A percentile compares a stretch with the other conserved stretches of the same genome.
Evolutionary conservation across 92 coral and sea anemone species (phyloP).

Genomic region (Palythoa heliodiscus): DNA sequence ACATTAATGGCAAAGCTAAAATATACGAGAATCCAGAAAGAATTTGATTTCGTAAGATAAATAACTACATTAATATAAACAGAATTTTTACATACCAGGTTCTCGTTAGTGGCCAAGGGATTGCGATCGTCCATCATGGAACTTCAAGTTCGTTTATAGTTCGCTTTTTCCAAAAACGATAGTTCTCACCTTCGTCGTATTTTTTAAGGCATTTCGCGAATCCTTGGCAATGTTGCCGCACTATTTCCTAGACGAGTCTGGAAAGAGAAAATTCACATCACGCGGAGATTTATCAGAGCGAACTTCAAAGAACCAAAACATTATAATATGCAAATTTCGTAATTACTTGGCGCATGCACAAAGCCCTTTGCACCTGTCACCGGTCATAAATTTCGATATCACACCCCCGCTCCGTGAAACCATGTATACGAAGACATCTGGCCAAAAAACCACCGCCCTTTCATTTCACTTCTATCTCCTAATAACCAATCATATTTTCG

Average conservation of each 20-base stretch:
- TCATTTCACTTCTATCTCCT: background rate
- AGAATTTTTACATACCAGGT: constrained; percentile 76
- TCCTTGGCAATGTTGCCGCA: background rate
- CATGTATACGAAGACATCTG: constrained; percentile 22
- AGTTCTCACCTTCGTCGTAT: background rate
- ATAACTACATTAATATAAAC: constrained; percentile 18
- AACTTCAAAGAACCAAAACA: constrained; percentile 36
- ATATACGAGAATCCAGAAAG: background rate
- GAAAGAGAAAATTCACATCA: constrained; percentile 32
- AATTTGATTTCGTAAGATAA: background rate
- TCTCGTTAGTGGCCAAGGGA: constrained; percentile 86
- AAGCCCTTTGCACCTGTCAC: constrained; percentile 28
- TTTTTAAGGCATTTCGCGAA: constrained; percentile 19
- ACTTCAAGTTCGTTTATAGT: background rate
- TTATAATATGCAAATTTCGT: constrained; percentile 42
- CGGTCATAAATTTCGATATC: constrained; percentile 6
- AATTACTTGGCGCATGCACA: constrained; percentile 32
- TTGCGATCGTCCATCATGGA: constrained; percentile 87
- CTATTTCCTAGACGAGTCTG: constrained; percentile 1
- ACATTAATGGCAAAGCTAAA: background rate
- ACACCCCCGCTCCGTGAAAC: constrained; percentile 29
- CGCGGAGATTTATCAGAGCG: constrained; percentile 26
- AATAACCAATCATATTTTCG: constrained; percentile 18
- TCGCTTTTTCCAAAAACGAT: background rate
- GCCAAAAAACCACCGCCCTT: constrained; percentile 38